Evolutionary conservation across 2,888 invertebrate genomes (phyloP).

Genomic region (Pteria penguin): DNA sequence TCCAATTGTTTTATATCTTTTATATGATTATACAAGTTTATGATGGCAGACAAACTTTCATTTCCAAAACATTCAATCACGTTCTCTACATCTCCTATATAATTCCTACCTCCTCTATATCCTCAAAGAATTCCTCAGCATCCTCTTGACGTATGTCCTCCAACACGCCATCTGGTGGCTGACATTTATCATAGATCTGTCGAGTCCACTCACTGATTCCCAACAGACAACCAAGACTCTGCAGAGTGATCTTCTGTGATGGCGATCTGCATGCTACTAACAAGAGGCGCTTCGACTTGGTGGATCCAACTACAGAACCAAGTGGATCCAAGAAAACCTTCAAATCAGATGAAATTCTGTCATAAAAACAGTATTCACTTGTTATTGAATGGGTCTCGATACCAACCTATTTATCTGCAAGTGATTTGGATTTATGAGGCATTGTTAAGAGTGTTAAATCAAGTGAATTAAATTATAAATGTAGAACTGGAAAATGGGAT

Average conservation of each 20-base stretch:
- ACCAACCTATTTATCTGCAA: no score
- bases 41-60: no score
- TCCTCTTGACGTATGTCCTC: constrained; percentile 52
- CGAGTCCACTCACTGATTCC: constrained; percentile 74
- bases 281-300: constrained; percentile 72
- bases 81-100: no score
- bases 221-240: constrained; percentile 71
- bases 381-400: no score
- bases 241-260: constrained; percentile 57
- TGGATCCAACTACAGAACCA: constrained; percentile 74
- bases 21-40: no score
- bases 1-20: no score
- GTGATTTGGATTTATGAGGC: no score
- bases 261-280: constrained; percentile 54
- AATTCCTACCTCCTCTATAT: constrained; percentile 37
- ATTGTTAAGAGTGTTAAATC: background rate
- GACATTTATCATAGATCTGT: constrained; percentile 54
- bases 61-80: no score
- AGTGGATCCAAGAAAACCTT: constrained; percentile 77
- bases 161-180: constrained; percentile 44
- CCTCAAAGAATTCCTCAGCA: constrained; percentile 53
- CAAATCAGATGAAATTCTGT: background rate
- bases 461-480: no score
- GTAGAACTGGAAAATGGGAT: no score
- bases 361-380: no score